A percentile compares a stretch with the other conserved stretches of the same genome.
Conservation (phyloP, 2,888 invertebrate species). For the Biston betularia region DNA sequence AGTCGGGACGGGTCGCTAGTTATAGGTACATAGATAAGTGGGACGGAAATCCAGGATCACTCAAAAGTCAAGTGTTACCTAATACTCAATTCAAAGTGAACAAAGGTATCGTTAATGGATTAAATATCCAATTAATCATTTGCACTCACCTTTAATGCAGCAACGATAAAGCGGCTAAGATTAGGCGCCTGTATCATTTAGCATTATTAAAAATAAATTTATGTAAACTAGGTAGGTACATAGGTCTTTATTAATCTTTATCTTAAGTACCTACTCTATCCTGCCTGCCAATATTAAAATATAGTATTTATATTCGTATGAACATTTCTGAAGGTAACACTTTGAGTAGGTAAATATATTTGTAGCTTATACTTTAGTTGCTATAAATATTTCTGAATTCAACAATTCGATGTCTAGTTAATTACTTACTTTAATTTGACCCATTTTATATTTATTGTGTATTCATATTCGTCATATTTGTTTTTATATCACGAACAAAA, state of each 20-base stretch:
- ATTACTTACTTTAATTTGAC: neutral
- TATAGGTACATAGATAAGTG: too few relatives aligned
- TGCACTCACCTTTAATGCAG: conserved; percentile 23
- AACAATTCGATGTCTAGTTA: neutral
- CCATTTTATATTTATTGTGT: too few relatives aligned
- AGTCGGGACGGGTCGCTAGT: too few relatives aligned
- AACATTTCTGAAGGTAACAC: too few relatives aligned
- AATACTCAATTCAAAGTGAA: neutral
- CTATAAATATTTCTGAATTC: neutral
- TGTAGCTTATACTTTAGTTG: neutral
- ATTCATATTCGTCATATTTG: too few relatives aligned
- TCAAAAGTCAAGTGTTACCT: neutral
- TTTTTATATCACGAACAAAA: too few relatives aligned
- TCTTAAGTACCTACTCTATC: too few relatives aligned
- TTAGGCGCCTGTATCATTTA: neutral
- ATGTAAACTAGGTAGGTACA: neutral
- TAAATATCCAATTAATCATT: conserved; percentile 1
- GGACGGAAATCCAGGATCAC: neutral
- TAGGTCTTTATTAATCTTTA: neutral
- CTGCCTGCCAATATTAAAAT: too few relatives aligned
- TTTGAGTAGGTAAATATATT: too few relatives aligned
- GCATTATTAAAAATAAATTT: neutral
- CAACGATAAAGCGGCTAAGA: conserved; percentile 9
- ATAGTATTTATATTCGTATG: too few relatives aligned
- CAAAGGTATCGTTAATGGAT: neutral